These are phyloP conservation scores for Gastrophryne carolinensis DNA, from an alignment of 2,797 vertebrate species.

Conservation along the genomic window DNA sequence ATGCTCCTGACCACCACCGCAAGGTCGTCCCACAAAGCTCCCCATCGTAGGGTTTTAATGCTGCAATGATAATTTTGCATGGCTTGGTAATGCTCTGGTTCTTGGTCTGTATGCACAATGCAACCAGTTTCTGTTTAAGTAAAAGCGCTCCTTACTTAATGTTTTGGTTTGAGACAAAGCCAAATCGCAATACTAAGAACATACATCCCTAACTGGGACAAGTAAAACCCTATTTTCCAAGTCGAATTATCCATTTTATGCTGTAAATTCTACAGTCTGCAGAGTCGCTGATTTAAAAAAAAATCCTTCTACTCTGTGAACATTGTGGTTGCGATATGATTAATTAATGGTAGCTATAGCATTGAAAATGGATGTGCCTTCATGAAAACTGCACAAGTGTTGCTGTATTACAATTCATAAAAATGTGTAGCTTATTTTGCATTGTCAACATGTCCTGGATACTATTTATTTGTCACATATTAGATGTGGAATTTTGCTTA, in stretches of 20 bases:
- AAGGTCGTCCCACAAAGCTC: too few relatives aligned
- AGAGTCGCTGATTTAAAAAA: constrained; percentile 19
- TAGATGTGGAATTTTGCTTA: neutral
- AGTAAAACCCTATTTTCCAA: constrained; percentile 9
- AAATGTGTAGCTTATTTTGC: neutral
- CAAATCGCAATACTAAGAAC: too few relatives aligned
- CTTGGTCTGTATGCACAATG: too few relatives aligned
- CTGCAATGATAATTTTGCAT: too few relatives aligned
- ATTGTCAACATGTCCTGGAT: neutral
- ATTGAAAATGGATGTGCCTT: constrained; percentile 24
- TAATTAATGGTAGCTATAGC: constrained; percentile 36
- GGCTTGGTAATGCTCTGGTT: too few relatives aligned
- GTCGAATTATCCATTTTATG: constrained; percentile 16
- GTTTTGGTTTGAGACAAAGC: too few relatives aligned
- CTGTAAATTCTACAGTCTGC: constrained; percentile 19
- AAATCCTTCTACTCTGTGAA: constrained; percentile 20
- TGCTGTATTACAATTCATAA: constrained; percentile 1
- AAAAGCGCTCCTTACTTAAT: too few relatives aligned
- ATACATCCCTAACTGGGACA: constrained; percentile 7
- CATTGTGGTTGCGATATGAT: constrained; percentile 11
- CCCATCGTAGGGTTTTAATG: too few relatives aligned
- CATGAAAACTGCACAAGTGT: neutral
- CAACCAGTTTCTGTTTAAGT: too few relatives aligned
- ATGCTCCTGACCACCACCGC: too few relatives aligned
- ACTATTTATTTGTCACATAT: constrained; percentile 9